Percentiles rank a stretch among this genome's conserved stretches.
These are phyloP conservation scores for Caenorhabditis becei DNA, from an alignment of 2,888 invertebrate genomes.

Conservation along the genomic window DNA sequence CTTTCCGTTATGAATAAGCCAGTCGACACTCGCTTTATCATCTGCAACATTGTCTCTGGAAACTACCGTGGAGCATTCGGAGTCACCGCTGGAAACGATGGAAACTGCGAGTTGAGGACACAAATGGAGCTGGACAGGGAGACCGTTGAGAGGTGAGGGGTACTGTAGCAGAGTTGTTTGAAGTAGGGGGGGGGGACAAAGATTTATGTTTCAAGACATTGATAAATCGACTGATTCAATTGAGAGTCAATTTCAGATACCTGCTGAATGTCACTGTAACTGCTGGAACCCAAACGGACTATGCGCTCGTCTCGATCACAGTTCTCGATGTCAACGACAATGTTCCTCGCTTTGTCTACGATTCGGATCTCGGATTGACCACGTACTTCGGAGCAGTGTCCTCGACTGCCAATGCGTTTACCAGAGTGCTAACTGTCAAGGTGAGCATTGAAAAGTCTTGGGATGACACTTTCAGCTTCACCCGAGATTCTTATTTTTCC, in stretches of 20 bases:
- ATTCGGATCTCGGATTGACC: slow-evolving; percentile 72
- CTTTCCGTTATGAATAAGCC: slow-evolving; percentile 80
- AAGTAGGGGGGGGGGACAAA: no score
- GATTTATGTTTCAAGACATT: no score
- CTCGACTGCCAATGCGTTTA: slow-evolving; percentile 71
- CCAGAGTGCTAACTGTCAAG: slow-evolving; percentile 75
- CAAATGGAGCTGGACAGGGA: slow-evolving; percentile 80
- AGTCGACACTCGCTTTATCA: slow-evolving; percentile 75
- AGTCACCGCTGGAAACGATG: slow-evolving; percentile 76
- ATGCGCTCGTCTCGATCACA: slow-evolving; percentile 75
- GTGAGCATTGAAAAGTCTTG: no score
- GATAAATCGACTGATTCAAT: no score
- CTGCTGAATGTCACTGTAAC: slow-evolving; percentile 80
- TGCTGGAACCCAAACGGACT: slow-evolving; percentile 77
- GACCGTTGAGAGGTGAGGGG: slow-evolving; percentile 77
- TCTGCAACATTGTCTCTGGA: slow-evolving; percentile 79
- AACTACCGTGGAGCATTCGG: slow-evolving; percentile 80
- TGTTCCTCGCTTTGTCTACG: slow-evolving; percentile 89
- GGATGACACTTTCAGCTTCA: no score
- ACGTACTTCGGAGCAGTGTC: slow-evolving; percentile 79
- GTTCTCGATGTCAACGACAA: slow-evolving; percentile 93
- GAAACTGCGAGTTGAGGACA: slow-evolving; percentile 80
- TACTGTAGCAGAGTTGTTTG: no score
- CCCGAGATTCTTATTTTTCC: slow-evolving; percentile 80
- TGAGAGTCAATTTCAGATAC: slow-evolving; percentile 68